These are phyloP conservation scores for Epirrita christyi DNA, from an alignment of 2,888 invertebrate species.

Conservation along the genomic window DNA sequence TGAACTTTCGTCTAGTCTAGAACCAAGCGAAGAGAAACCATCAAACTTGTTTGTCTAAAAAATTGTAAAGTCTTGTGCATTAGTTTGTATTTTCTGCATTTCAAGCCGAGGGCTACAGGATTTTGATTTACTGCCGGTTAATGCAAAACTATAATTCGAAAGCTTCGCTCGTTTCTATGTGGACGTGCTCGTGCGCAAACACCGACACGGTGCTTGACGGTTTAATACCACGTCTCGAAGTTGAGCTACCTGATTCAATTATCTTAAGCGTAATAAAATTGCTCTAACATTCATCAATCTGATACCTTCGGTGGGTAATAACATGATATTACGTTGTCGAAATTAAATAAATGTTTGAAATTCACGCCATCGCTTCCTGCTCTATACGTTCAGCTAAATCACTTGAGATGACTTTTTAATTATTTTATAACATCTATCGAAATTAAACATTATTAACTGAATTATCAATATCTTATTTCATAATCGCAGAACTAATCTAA, in stretches of 20 bases:
- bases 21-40: not conserved
- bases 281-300: conserved; percentile 52
- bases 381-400: conserved; percentile 19
- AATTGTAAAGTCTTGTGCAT: conserved; percentile 1
- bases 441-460: not conserved
- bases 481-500: conserved; percentile 4
- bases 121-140: conserved; percentile 75
- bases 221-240: conserved; percentile 51
- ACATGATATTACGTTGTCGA: conserved; percentile 30
- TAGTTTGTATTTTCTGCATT: conserved; percentile 30
- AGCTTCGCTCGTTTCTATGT: conserved; percentile 51
- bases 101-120: conserved; percentile 49
- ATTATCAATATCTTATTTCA: not conserved
- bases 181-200: conserved; percentile 41
- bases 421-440: not conserved
- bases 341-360: conserved; percentile 26
- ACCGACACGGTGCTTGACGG: conserved; percentile 47
- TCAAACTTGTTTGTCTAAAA: not conserved
- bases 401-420: conserved; percentile 9
- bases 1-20: not conserved
- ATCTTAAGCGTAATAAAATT: conserved; percentile 54
- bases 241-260: conserved; percentile 64
- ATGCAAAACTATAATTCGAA: conserved; percentile 72
- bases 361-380: conserved; percentile 36
- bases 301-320: conserved; percentile 34